These are phyloP conservation scores for Tiliacea citrago DNA, from an alignment of 2,888 invertebrate genomes.

Conservation along the genomic window DNA sequence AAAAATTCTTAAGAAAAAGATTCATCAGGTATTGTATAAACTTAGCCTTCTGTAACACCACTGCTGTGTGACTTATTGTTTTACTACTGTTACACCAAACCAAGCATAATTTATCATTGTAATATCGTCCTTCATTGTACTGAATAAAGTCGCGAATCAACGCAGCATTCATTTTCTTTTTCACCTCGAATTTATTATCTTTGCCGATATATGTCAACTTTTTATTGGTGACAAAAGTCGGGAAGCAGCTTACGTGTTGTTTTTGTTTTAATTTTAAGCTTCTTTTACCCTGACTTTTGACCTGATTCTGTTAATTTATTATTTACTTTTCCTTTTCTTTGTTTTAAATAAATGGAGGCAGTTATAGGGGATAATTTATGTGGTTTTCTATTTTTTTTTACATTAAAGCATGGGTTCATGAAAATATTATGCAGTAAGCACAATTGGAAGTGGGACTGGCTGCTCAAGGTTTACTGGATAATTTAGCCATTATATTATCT, in stretches of 20 bases:
- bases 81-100: conserved; percentile 22
- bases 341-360: no score
- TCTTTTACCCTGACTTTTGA: background rate
- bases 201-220: conserved; percentile 45
- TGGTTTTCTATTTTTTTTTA: no score
- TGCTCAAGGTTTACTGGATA: background rate
- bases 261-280: background rate
- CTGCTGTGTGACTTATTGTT: conserved; percentile 30
- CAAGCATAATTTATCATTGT: conserved; percentile 13
- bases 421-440: background rate
- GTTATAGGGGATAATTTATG: no score
- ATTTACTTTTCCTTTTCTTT: background rate
- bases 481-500: no score
- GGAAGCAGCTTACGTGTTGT: conserved; percentile 15
- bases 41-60: conserved; percentile 13
- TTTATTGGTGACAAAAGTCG: conserved; percentile 27
- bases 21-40: background rate
- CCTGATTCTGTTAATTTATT: background rate
- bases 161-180: conserved; percentile 3
- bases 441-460: background rate
- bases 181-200: conserved; percentile 25
- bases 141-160: conserved; percentile 34
- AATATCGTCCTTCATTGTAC: conserved; percentile 20
- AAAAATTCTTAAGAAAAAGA: no score
- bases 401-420: background rate